phyloP scores from a whole-genome alignment of 2,797 vertebrate species.

The Siniperca scherzeri region DNA sequence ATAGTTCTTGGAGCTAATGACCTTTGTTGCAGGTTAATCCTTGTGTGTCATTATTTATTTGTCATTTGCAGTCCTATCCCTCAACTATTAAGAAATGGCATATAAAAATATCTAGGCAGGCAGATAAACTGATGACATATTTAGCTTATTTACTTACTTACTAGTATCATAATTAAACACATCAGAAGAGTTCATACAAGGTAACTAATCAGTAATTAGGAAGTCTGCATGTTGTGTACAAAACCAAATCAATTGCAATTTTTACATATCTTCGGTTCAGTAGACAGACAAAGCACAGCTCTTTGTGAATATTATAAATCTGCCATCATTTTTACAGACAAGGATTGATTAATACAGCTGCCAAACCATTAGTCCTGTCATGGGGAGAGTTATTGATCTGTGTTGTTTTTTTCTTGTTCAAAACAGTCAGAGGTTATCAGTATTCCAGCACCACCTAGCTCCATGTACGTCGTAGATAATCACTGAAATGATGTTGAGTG shows the following conservation, averaged over 20 bases:
- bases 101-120: too few relatives aligned
- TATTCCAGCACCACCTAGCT: conserved; percentile 47
- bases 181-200: conserved; percentile 1
- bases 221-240: conserved; percentile 36
- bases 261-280: conserved; percentile 37
- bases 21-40: not conserved
- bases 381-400: conserved; percentile 45
- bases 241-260: conserved; percentile 57
- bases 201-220: conserved; percentile 16
- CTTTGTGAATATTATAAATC: conserved; percentile 58
- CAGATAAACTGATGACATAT: not conserved
- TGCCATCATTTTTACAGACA: conserved; percentile 52
- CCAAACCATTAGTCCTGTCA: conserved; percentile 64
- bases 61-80: not conserved
- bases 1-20: not conserved
- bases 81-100: not conserved
- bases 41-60: not conserved
- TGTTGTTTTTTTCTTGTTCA: conserved; percentile 43
- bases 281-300: conserved; percentile 37
- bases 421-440: conserved; percentile 57
- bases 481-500: conserved; percentile 45
- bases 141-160: not conserved
- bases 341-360: conserved; percentile 74
- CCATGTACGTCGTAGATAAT: conserved; percentile 50
- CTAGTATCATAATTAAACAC: not conserved